Evolutionary conservation across 1,140 invertebrate genomes (phyloP).

Genomic region (Aethina tumida): DNA sequence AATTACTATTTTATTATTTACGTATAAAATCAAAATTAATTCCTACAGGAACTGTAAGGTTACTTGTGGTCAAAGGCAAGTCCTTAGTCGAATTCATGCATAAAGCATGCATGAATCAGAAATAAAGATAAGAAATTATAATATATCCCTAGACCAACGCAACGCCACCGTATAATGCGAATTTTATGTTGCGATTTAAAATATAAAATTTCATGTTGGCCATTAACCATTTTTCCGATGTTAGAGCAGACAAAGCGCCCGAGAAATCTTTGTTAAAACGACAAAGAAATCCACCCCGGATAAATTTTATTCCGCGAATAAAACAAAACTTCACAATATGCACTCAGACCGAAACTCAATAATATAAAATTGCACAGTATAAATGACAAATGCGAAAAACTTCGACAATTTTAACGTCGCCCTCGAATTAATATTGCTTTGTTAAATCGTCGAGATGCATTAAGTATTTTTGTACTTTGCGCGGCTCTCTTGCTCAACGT

Average conservation of each 20-base stretch:
- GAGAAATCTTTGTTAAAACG: not conserved
- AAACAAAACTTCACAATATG: conserved; percentile 22
- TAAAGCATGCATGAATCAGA: conserved; percentile 5
- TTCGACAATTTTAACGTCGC: conserved; percentile 21
- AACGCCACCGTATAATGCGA: too few relatives aligned
- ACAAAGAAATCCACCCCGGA: conserved; percentile 9
- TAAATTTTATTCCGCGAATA: conserved; percentile 20
- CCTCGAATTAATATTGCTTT: conserved; percentile 24
- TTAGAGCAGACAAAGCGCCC: too few relatives aligned
- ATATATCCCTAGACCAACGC: too few relatives aligned
- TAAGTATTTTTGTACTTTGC: too few relatives aligned
- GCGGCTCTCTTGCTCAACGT: too few relatives aligned
- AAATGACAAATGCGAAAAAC: conserved; percentile 23
- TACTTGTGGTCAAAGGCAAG: too few relatives aligned
- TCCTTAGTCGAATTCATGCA: conserved; percentile 7
- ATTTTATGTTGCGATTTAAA: too few relatives aligned
- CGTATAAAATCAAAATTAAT: not conserved
- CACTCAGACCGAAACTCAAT: conserved; percentile 15
- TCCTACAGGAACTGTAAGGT: too few relatives aligned
- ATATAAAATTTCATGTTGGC: too few relatives aligned
- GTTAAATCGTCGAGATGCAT: conserved; percentile 16
- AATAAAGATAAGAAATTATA: conserved; percentile 11
- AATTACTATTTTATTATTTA: not conserved
- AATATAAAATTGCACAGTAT: conserved; percentile 20
- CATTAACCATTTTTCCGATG: too few relatives aligned